A percentile compares a stretch with the other conserved stretches of the same genome.
Evolutionary conservation across 2,888 invertebrate species (phyloP).

Genomic region (Dromius quadrimaculatus): DNA sequence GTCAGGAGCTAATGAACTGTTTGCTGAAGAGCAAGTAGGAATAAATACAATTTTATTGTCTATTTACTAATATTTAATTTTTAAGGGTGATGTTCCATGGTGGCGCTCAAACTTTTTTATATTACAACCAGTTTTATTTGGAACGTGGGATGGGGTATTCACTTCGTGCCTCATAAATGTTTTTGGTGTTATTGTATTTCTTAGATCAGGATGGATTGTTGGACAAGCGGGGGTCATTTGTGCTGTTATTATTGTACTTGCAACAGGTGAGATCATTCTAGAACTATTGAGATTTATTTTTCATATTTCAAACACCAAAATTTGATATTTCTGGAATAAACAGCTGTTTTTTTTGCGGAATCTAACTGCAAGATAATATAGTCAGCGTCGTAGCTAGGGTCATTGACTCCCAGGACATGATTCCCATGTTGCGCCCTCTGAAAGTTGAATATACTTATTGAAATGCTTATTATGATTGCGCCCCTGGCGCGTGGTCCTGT

Average conservation of each 20-base stretch:
- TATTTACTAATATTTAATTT: background rate
- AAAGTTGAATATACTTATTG: too few species aligned
- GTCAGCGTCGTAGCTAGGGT: too few species aligned
- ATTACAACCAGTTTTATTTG: constrained; percentile 94
- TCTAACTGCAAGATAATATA: too few species aligned
- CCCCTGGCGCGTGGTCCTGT: too few species aligned
- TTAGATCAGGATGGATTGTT: constrained; percentile 97
- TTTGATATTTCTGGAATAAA: too few species aligned
- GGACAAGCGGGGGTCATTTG: constrained; percentile 88
- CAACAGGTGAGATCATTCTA: constrained; percentile 79
- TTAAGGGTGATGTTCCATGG: constrained; percentile 86
- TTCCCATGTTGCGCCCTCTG: too few species aligned
- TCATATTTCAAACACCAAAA: too few species aligned
- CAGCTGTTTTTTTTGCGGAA: too few species aligned
- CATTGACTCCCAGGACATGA: too few species aligned
- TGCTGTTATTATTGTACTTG: constrained; percentile 84
- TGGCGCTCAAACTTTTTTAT: constrained; percentile 98
- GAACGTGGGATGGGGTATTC: constrained; percentile 98
- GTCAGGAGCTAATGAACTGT: constrained; percentile 90
- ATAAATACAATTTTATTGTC: background rate
- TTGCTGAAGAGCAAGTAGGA: constrained; percentile 88
- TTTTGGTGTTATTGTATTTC: constrained; percentile 96
- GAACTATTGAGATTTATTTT: too few species aligned
- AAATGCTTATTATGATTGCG: too few species aligned
- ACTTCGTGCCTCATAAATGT: constrained; percentile 97